Conservation (phyloP, 2,888 invertebrate genomes). For the Pristionchus exspectatus region DNA sequence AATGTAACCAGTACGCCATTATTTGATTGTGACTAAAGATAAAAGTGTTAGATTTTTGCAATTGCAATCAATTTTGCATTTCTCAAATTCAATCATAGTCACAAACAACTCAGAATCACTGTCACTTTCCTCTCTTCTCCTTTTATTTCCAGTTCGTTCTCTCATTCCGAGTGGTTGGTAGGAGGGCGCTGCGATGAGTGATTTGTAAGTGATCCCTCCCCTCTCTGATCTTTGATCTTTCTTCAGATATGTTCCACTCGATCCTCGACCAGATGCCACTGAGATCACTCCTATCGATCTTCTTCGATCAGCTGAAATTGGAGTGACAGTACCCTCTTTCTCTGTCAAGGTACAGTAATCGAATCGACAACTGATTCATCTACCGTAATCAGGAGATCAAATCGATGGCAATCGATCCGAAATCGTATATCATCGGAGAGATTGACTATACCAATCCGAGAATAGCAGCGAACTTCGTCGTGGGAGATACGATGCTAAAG, state of each 20-base stretch:
- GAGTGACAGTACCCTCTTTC: background rate
- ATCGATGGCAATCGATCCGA: conserved; percentile 32
- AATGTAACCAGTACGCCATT: background rate
- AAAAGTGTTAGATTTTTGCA: background rate
- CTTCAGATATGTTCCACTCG: conserved; percentile 39
- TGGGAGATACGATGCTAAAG: conserved; percentile 11
- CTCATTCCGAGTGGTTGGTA: background rate
- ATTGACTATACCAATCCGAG: conserved; percentile 24
- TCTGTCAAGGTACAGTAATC: background rate
- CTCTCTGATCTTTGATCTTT: background rate
- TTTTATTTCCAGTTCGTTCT: background rate
- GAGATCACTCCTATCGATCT: background rate
- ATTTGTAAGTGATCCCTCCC: background rate
- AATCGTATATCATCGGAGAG: conserved; percentile 13
- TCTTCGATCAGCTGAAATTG: background rate
- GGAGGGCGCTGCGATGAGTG: background rate
- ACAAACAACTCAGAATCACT: background rate
- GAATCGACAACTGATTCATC: background rate
- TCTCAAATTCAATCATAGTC: background rate
- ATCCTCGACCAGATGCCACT: conserved; percentile 22
- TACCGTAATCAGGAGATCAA: conserved; percentile 30
- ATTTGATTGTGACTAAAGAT: background rate
- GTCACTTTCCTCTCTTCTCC: background rate
- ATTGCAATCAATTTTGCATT: background rate
- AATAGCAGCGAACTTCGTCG: background rate